Conservation (phyloP, 2,113 vertebrate genomes). For the Thunnus maccoyii region DNA sequence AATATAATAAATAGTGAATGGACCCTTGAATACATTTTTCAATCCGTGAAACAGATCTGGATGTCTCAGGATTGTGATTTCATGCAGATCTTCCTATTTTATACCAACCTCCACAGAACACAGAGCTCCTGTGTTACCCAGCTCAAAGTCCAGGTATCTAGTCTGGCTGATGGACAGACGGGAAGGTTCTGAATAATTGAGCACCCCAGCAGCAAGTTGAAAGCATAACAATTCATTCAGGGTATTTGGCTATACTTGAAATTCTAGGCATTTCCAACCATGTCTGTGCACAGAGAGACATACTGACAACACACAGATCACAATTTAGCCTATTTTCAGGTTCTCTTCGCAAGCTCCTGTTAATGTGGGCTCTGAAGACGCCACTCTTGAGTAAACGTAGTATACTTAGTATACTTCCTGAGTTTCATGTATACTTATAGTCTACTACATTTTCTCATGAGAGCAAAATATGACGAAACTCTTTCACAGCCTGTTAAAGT, state of each 20-base stretch:
- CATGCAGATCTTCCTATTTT: slow-evolving; percentile 58
- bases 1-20: slow-evolving; percentile 65
- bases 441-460: slow-evolving; percentile 87
- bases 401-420: slow-evolving; percentile 87
- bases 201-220: slow-evolving; percentile 51
- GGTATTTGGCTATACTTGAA: slow-evolving; percentile 49
- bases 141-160: slow-evolving; percentile 43
- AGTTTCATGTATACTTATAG: slow-evolving; percentile 86
- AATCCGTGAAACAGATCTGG: slow-evolving; percentile 21
- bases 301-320: slow-evolving; percentile 17
- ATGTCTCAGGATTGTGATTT: slow-evolving; percentile 51
- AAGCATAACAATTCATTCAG: slow-evolving; percentile 66
- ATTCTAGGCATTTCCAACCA: slow-evolving; percentile 52
- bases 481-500: not conserved
- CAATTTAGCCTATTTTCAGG: slow-evolving; percentile 6
- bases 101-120: slow-evolving; percentile 14
- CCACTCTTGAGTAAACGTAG: slow-evolving; percentile 86
- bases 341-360: slow-evolving; percentile 3
- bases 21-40: slow-evolving; percentile 44
- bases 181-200: slow-evolving; percentile 74
- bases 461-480: slow-evolving; percentile 45
- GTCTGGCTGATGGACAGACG: slow-evolving; percentile 63
- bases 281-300: not conserved
- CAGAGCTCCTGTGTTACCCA: slow-evolving; percentile 14
- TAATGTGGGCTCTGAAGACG: slow-evolving; percentile 24